These are phyloP conservation scores for Salvelinus namaycush DNA, from an alignment of 2,113 vertebrate species.

Conservation along the genomic window DNA sequence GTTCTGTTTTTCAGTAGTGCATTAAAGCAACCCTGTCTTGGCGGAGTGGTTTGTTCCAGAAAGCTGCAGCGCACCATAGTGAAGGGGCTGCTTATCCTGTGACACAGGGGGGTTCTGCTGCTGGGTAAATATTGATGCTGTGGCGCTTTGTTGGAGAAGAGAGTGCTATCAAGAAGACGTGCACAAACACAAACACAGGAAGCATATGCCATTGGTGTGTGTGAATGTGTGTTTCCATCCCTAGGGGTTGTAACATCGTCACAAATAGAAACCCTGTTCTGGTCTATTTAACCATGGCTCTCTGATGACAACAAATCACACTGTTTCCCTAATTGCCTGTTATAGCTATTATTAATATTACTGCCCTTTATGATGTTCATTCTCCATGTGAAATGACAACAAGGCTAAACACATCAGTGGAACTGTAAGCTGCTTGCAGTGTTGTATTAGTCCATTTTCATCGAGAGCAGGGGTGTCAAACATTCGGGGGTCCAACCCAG, in stretches of 20 bases:
- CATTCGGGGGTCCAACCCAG: too few relatives aligned
- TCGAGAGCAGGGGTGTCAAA: too few relatives aligned
- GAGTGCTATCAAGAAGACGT: background rate
- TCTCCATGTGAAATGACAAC: too few relatives aligned
- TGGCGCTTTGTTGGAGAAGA: background rate
- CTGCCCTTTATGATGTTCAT: background rate
- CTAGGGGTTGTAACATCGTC: conserved; percentile 47
- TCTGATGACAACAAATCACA: conserved; percentile 56
- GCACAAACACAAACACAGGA: background rate
- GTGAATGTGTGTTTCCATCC: conserved; percentile 42
- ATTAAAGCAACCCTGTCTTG: background rate
- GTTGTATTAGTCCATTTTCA: too few relatives aligned
- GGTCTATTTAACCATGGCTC: conserved; percentile 58
- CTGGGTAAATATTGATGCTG: background rate
- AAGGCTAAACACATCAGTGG: too few relatives aligned
- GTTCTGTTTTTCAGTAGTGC: background rate
- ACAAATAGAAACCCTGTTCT: conserved; percentile 60
- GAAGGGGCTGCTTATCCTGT: background rate
- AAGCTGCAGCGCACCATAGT: background rate
- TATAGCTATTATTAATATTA: conserved; percentile 48
- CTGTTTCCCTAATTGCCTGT: conserved; percentile 60
- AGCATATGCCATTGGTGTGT: conserved; percentile 1
- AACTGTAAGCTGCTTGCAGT: too few relatives aligned
- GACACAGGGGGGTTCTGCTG: background rate
- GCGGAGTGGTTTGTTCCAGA: background rate